A percentile compares a stretch with the other conserved stretches of the same genome.
Evolutionary conservation across 2,888 invertebrate species (phyloP).

Genomic region (Cheilosia grossa): DNA sequence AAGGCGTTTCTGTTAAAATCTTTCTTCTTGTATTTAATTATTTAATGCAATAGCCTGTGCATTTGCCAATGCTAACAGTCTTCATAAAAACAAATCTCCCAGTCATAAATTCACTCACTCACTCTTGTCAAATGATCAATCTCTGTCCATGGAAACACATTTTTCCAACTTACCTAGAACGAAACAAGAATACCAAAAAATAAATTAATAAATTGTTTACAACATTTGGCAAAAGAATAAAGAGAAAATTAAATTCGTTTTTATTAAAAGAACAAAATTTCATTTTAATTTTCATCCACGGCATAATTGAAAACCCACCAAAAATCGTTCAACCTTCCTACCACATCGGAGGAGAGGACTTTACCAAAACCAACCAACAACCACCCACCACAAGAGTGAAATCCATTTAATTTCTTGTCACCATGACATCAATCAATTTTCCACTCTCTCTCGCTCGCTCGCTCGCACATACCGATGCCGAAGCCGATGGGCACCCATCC

Average conservation of each 20-base stretch:
- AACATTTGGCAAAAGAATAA: not conserved
- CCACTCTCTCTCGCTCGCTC: not conserved
- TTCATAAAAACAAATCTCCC: no score
- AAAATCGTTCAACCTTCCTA: conserved; percentile 23
- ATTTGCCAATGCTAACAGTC: no score
- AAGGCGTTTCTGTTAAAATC: no score
- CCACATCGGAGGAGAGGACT: not conserved
- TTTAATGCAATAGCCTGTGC: no score
- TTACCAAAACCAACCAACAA: not conserved
- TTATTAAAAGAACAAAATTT: not conserved
- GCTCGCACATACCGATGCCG: not conserved
- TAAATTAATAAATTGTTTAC: conserved; percentile 11
- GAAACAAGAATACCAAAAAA: conserved; percentile 28
- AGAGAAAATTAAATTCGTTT: not conserved
- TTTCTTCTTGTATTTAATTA: no score
- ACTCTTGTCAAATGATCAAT: conserved; percentile 10
- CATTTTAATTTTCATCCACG: conserved; percentile 36
- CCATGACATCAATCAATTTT: conserved; percentile 72
- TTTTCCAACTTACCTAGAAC: conserved; percentile 46
- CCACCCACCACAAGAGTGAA: conserved; percentile 31
- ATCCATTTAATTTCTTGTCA: conserved; percentile 72
- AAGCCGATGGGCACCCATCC: not conserved
- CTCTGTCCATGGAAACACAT: not conserved
- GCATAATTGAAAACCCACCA: conserved; percentile 48
- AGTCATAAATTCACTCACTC: not conserved